Percentiles rank a stretch among this genome's conserved stretches.
Conservation (phyloP, 2,113 vertebrate genomes). For the Sebastes fasciatus region DNA sequence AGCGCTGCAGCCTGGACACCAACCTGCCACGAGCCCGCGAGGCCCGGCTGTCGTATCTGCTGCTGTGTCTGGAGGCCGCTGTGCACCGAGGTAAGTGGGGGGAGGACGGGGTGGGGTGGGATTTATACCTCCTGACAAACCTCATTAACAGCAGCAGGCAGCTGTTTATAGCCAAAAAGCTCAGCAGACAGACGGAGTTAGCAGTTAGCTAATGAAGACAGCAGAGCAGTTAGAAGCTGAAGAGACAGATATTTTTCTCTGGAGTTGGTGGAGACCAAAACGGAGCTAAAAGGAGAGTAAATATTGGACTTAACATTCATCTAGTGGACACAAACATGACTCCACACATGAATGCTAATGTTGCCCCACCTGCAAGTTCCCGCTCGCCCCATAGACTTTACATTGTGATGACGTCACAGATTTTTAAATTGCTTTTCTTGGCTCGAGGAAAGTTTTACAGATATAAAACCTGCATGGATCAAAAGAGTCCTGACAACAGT, state of each 20-base stretch:
- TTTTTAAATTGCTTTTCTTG: too few species aligned
- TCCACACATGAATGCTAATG: neutral
- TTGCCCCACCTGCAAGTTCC: too few species aligned
- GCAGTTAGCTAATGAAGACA: neutral
- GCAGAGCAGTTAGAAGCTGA: neutral
- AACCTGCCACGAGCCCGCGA: conserved; percentile 94
- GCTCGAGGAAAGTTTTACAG: too few species aligned
- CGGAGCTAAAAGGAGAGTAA: neutral
- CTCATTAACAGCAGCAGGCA: neutral
- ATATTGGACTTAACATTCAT: neutral
- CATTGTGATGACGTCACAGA: too few species aligned
- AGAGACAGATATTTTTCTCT: neutral
- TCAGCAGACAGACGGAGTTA: neutral
- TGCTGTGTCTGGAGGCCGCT: conserved; percentile 95
- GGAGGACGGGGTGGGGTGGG: neutral
- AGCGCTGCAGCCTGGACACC: conserved; percentile 94
- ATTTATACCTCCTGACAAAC: neutral
- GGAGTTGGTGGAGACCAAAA: neutral
- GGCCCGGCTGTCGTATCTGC: conserved; percentile 95
- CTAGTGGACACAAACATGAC: neutral
- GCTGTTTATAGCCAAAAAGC: neutral
- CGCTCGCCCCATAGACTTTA: too few species aligned
- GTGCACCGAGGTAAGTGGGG: conserved; percentile 90
- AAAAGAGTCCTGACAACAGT: too few species aligned
- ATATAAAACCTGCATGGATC: too few species aligned